phyloP scores from a whole-genome alignment of 1,140 invertebrate species.

The Thereuonema tuberculata region DNA sequence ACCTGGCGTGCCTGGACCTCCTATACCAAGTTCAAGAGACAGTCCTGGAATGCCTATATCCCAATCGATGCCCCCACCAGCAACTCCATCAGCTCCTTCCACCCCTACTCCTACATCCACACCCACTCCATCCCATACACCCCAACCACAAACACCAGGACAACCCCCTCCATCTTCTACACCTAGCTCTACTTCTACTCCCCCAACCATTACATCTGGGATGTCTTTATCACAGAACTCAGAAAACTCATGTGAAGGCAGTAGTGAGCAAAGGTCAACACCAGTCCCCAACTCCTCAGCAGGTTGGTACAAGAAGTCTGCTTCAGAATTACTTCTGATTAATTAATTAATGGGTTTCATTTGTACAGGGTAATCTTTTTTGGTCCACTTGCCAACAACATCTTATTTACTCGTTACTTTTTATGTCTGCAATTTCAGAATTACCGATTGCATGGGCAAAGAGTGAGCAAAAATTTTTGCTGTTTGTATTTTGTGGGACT shows the following conservation, averaged over 20 bases:
- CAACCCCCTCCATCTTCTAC: slow-evolving; percentile 16
- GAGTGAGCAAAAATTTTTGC: too few species aligned
- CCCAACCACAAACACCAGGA: slow-evolving; percentile 8
- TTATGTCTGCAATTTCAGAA: too few species aligned
- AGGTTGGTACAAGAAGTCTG: neutral
- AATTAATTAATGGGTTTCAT: too few species aligned
- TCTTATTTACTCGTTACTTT: too few species aligned
- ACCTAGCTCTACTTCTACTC: neutral
- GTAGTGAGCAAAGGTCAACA: slow-evolving; percentile 3
- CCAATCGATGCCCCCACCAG: slow-evolving; percentile 25
- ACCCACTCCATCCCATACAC: slow-evolving; percentile 12
- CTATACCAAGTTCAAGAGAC: slow-evolving; percentile 6
- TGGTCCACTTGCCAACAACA: too few species aligned
- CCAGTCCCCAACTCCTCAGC: neutral
- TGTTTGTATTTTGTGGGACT: too few species aligned
- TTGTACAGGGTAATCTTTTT: too few species aligned
- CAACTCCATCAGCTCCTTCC: slow-evolving; percentile 18
- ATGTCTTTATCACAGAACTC: neutral
- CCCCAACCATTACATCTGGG: neutral
- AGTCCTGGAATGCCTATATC: slow-evolving; percentile 5
- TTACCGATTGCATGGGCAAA: too few species aligned
- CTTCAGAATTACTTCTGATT: neutral
- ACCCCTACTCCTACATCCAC: neutral
- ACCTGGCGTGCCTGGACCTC: slow-evolving; percentile 12
- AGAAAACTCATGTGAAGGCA: slow-evolving; percentile 5